Percentiles rank a stretch among this genome's conserved stretches.
Conservation (phyloP, 2,888 invertebrate species). For the Lasioglossum marginatum region DNA sequence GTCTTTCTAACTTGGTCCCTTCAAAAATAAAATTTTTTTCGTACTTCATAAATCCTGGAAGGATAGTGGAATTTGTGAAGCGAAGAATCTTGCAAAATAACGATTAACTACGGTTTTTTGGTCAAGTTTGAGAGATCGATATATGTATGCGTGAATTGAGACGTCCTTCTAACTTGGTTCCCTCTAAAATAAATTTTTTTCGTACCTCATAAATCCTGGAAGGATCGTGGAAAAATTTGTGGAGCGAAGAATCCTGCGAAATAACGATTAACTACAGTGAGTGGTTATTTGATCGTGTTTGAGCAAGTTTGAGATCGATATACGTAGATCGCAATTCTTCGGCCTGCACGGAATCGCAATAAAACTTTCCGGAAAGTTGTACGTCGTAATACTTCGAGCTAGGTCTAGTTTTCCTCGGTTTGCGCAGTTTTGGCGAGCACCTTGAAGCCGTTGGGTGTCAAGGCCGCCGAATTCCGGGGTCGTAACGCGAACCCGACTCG, state of each 20-base stretch:
- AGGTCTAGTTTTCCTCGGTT: not conserved
- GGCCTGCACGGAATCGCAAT: not conserved
- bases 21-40: too few relatives aligned
- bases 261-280: too few relatives aligned
- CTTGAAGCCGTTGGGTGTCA: not conserved
- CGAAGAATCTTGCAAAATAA: too few relatives aligned
- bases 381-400: not conserved
- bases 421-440: not conserved
- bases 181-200: too few relatives aligned
- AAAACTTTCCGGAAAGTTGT: not conserved
- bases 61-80: too few relatives aligned
- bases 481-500: not conserved
- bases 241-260: too few relatives aligned
- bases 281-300: not conserved
- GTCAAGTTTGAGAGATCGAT: not conserved
- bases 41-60: too few relatives aligned
- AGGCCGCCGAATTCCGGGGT: not conserved
- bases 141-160: too few relatives aligned
- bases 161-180: too few relatives aligned
- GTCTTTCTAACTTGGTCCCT: too few relatives aligned
- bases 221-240: too few relatives aligned
- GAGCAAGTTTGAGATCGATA: not conserved
- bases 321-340: not conserved
- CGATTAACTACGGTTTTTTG: not conserved
- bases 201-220: too few relatives aligned